Base-by-base conservation (phyloP, 2,797 vertebrate species). In the Gymnothorax javanicus region DNA sequence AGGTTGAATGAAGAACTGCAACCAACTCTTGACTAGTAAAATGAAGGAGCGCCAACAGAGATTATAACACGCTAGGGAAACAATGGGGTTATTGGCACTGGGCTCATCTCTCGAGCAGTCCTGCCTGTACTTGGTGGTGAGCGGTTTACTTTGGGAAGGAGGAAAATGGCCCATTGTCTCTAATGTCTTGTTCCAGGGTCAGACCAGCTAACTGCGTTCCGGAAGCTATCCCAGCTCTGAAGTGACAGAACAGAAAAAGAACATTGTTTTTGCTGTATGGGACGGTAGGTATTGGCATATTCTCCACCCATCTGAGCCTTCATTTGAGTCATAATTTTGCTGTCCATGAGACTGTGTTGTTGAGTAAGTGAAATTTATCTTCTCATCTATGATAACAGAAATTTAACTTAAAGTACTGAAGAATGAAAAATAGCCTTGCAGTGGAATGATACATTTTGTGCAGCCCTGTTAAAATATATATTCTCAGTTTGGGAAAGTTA, bases 41-140 rank as follows among this genome's bases (percentile, higher is more conserved):
- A 94, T 86, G 90, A 84, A 90, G 86, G 85, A 69, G 88, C 86
- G 67, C 90, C 87, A 81, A 75, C 89, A 89, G 89, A 89, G 88
- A 90, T 87, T n/a, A 87, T 90, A 17, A 87, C 87, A 73, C 20
- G 60, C 84, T 85, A 43, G 50, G 84, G 81, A 88, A 94, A 96
- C 95, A 96, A 96, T 95, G 91, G 91, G 62, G 88, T 91, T 91
- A 93, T 95, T 95, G 88, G 91, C 85, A 88, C 89, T 88, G 91
- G 89, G 89, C 92, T 91, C 92, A 89, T 89, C 89, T 93, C 91
- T 56, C 91, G 92, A 93, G 93, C 91, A 77, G 92, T 90, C 90
- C 92, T 92, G 92, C 91, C 93, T 96, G 95, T 96, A 95, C 95
- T 96, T 94, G 96, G 95, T 96, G 95, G 94, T 93, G 95, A 95